Percentiles rank a stretch among this genome's conserved stretches.
These are phyloP conservation scores for Drosophila nigromelanica DNA, from an alignment of 1,140 invertebrate species.

Conservation along the genomic window DNA sequence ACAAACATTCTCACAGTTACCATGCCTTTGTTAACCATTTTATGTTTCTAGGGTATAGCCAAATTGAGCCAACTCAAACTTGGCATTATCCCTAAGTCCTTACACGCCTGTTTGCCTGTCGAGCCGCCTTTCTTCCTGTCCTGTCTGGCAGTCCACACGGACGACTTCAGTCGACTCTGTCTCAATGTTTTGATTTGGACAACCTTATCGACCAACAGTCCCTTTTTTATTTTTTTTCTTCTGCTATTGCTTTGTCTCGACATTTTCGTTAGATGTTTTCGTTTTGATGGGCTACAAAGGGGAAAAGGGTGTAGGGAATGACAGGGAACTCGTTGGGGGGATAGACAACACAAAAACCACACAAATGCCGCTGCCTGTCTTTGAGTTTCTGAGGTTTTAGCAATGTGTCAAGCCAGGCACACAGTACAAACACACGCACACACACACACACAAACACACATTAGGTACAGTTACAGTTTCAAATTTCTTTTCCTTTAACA, in stretches of 20 bases:
- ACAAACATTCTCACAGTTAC: background rate
- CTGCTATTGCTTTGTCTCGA: constrained; percentile 30
- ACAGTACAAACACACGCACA: constrained; percentile 5
- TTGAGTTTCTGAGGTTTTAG: constrained; percentile 38
- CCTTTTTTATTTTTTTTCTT: constrained; percentile 18
- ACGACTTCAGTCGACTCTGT: constrained; percentile 52
- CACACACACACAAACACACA: constrained; percentile 1
- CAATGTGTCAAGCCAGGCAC: constrained; percentile 41
- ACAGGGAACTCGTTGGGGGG: background rate
- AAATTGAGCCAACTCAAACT: constrained; percentile 39
- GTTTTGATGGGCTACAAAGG: constrained; percentile 14
- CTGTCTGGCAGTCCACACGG: constrained; percentile 25
- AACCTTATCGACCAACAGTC: constrained; percentile 69
- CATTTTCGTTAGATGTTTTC: constrained; percentile 52
- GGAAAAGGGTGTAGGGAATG: background rate
- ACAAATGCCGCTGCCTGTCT: constrained; percentile 34
- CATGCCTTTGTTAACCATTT: background rate
- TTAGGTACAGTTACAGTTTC: constrained; percentile 13
- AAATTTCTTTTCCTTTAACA: constrained; percentile 36
- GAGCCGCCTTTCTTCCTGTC: constrained; percentile 1
- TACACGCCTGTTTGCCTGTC: constrained; percentile 26
- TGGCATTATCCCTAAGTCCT: constrained; percentile 41
- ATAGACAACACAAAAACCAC: constrained; percentile 23
- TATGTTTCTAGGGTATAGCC: constrained; percentile 11
- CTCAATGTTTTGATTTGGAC: constrained; percentile 68